Conservation (phyloP, 1,140 invertebrate species). For the Adoxophyes honmai region DNA sequence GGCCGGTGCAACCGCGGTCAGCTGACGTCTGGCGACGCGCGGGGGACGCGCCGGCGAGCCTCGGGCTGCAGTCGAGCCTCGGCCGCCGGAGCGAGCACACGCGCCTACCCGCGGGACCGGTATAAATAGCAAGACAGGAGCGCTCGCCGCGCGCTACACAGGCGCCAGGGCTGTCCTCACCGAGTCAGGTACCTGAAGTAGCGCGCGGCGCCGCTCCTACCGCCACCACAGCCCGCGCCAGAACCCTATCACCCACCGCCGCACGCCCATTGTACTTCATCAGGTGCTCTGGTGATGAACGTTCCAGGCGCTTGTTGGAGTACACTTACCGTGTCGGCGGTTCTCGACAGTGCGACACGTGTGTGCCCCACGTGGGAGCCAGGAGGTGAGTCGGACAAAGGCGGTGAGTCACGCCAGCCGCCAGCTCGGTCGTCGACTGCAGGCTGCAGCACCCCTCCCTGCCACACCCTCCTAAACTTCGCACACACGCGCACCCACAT, state of each 20-base stretch:
- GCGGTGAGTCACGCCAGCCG: constrained; percentile 63
- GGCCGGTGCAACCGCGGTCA: constrained; percentile 73
- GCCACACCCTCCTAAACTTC: constrained; percentile 57
- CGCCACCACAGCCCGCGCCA: constrained; percentile 9
- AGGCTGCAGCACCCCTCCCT: constrained; percentile 28
- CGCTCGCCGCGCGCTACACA: constrained; percentile 64
- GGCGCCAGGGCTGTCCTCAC: constrained; percentile 76
- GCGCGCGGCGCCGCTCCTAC: constrained; percentile 86
- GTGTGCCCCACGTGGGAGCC: constrained; percentile 31
- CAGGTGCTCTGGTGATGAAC: constrained; percentile 95
- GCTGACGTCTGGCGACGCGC: constrained; percentile 73
- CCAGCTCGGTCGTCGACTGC: constrained; percentile 56
- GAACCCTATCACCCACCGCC: constrained; percentile 60
- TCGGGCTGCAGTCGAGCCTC: constrained; percentile 58
- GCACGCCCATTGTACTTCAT: constrained; percentile 99
- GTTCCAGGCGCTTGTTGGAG: constrained; percentile 97
- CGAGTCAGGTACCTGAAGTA: constrained; percentile 98
- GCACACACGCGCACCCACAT: constrained; percentile 42
- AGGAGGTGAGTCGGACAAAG: constrained; percentile 49
- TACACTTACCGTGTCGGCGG: constrained; percentile 88
- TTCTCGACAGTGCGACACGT: constrained; percentile 40
- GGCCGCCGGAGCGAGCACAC: constrained; percentile 44
- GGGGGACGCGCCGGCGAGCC: constrained; percentile 50
- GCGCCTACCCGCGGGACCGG: constrained; percentile 36
- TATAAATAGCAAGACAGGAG: constrained; percentile 44